Evolutionary conservation across 1,140 invertebrate genomes (phyloP), one percentile per base, ranked within the genome.

Genomic region (Drosophila mayri): DNA sequence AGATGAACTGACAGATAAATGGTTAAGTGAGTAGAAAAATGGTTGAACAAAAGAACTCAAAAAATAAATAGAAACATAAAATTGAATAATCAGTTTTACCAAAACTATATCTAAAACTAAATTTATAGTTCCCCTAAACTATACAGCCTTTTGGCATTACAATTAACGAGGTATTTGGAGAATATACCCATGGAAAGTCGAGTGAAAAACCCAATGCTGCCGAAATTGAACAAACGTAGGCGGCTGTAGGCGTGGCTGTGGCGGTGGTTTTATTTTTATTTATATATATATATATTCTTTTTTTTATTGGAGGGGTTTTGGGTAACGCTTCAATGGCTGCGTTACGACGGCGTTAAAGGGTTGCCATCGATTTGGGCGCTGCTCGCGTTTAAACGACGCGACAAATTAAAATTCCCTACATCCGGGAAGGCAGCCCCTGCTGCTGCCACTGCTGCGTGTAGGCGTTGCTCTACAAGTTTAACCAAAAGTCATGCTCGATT

Each of bases 401-500:
- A 90, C 86, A 90, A 90, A 90, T 90, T 86, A 90, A 90, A 90
- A 90, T 90, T 90, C 85, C 85, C 86, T 82, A 90, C 79, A 90
- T 90, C 85, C 85, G 85, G 85, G 66, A 66, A 49, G 16, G 62
- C 16, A 14, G 7, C 28, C 16, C 55, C 38, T 18, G 30, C 46
- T 22, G 6, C 18, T 35, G 16, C 67, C 38, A 37, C 50, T 47
- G 50, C 61, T 67, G 85, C 70, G 85, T 88, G 85, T 88, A 85
- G 86, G 85, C 85, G 85, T 87, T 88, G 85, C 85, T 90, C 78
- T 81, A 90, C 86, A 90, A 90, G 86, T 90, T 85, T 76, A 90
- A 90, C 78, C 81, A 87, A 84, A 91, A 91, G 83, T 91, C 88
- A 91, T 91, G 88, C 88, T 91, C 88, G 88, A 91, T 91, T 91